phyloP scores from a whole-genome alignment of 64 coral and sea anemone genomes.

The Stichodactyla mertensii region DNA sequence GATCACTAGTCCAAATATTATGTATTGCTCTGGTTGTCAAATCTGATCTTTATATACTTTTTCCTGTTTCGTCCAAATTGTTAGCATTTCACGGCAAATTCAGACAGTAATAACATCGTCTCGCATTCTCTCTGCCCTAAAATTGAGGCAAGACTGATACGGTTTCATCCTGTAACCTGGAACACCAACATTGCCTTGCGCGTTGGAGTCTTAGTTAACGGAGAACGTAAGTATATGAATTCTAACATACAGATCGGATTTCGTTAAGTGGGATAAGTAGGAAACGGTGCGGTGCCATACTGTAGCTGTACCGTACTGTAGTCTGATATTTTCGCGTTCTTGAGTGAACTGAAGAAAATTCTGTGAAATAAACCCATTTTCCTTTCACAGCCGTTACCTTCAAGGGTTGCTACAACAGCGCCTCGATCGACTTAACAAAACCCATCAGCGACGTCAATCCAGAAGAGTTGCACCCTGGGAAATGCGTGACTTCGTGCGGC shows the following conservation, averaged over 20 bases:
- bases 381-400: conserved; percentile 6
- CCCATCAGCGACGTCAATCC: conserved; percentile 1
- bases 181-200: conserved; percentile 26
- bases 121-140: conserved; percentile 21
- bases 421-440: not conserved
- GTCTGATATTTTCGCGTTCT: too few species aligned
- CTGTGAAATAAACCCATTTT: not conserved
- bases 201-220: conserved; percentile 16
- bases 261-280: too few species aligned
- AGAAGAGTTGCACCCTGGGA: conserved; percentile 14
- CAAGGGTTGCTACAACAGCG: conserved; percentile 24
- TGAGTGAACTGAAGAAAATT: too few species aligned
- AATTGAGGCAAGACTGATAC: conserved; percentile 16
- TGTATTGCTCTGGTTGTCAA: too few species aligned
- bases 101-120: conserved; percentile 23
- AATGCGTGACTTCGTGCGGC: conserved; percentile 33
- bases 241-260: too few species aligned
- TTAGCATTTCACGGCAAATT: conserved; percentile 22
- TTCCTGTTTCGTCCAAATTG: not conserved
- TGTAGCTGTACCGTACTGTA: too few species aligned
- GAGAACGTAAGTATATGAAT: conserved; percentile 11
- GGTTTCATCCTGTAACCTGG: conserved; percentile 20
- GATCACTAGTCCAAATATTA: too few species aligned
- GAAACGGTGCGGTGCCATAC: too few species aligned
- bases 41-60: not conserved